Percentiles rank a stretch among this genome's conserved stretches.
These are phyloP conservation scores for Asobara japonica DNA, from an alignment of 1,140 invertebrate genomes.

Conservation along the genomic window DNA sequence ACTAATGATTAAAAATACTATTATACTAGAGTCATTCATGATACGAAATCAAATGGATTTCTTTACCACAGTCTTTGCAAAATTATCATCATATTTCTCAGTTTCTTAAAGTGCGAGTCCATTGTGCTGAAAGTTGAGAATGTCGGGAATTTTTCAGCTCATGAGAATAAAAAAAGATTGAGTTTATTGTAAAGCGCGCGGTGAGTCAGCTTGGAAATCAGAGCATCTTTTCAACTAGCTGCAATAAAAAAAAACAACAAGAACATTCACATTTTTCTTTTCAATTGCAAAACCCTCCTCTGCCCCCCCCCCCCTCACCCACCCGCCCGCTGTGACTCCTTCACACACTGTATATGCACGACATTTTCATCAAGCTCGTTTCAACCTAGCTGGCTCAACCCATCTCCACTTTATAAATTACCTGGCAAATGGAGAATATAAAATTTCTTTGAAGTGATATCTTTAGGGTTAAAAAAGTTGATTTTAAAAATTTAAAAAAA, in stretches of 20 bases:
- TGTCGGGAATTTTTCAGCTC: not conserved
- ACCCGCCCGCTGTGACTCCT: no score
- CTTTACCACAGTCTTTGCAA: not conserved
- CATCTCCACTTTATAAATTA: slow-evolving; percentile 42
- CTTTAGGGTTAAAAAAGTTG: no score
- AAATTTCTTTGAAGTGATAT: no score
- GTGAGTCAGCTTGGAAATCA: not conserved
- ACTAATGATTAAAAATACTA: no score
- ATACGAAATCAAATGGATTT: not conserved
- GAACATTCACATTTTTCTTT: not conserved
- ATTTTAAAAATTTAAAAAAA: no score
- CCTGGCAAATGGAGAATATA: slow-evolving; percentile 16
- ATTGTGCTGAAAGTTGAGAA: not conserved
- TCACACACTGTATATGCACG: not conserved
- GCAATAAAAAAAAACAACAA: not conserved
- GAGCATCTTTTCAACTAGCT: not conserved
- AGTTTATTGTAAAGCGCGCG: not conserved
- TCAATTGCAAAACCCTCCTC: not conserved
- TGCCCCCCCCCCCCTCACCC: no score
- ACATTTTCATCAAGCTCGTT: not conserved
- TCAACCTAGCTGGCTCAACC: slow-evolving; percentile 26
- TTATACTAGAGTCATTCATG: no score
- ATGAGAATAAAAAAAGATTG: not conserved
- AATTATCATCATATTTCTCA: not conserved
- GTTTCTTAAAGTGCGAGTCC: not conserved